A percentile compares a stretch with the other conserved stretches of the same genome.
phyloP scores from a whole-genome alignment of 2,888 invertebrate species.

The Andricus quercusramuli region DNA sequence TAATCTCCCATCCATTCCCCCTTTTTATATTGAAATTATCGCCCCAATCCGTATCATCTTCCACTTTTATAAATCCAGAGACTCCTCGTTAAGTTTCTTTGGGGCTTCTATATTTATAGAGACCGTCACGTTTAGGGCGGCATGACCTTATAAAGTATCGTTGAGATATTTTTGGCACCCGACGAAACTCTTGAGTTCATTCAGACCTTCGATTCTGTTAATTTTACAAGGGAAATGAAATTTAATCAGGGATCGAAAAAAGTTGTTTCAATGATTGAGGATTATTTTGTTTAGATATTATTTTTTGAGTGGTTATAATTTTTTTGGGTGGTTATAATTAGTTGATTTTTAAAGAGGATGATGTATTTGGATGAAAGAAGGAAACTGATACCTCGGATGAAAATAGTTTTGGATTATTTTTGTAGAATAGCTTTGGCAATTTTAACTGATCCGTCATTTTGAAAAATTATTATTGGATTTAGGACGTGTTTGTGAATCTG shows the following conservation, averaged over 20 bases:
- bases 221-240: not conserved
- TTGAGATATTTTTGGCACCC: constrained; percentile 38
- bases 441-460: not conserved
- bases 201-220: constrained; percentile 28
- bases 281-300: not conserved
- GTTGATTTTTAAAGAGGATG: not conserved
- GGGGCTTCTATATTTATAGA: constrained; percentile 35
- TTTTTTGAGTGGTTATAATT: not conserved
- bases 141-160: constrained; percentile 36
- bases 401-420: constrained; percentile 6
- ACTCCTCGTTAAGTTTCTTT: not conserved
- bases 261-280: not conserved
- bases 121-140: constrained; percentile 36
- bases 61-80: not conserved
- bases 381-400: not conserved
- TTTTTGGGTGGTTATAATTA: not conserved
- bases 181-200: constrained; percentile 27
- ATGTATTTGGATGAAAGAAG: not conserved
- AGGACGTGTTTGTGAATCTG: not conserved
- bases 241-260: not conserved
- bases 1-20: constrained; percentile 31
- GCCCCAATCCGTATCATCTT: not conserved
- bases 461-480: not conserved
- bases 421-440: not conserved
- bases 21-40: constrained; percentile 45